These are phyloP conservation scores for Orthosia cruda DNA, from an alignment of 2,888 invertebrate genomes.

Conservation along the genomic window DNA sequence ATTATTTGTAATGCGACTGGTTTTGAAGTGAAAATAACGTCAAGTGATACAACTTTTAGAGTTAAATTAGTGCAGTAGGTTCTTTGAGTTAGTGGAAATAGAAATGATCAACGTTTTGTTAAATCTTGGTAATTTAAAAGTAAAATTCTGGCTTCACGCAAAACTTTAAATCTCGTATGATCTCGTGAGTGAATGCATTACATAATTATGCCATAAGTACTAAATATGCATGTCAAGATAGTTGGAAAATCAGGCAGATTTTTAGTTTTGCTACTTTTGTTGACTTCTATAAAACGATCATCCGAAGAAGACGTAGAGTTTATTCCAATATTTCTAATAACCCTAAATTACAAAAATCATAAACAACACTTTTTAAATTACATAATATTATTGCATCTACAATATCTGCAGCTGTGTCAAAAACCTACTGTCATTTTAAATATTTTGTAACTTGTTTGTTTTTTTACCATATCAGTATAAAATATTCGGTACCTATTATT, in stretches of 20 bases:
- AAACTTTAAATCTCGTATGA: too few relatives aligned
- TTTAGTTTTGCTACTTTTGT: background rate
- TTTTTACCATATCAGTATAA: background rate
- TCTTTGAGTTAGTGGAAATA: background rate
- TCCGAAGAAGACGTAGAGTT: background rate
- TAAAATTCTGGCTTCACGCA: too few relatives aligned
- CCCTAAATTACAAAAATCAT: background rate
- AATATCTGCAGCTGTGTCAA: background rate
- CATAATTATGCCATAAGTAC: too few relatives aligned
- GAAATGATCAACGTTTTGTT: too few relatives aligned
- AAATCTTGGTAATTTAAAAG: too few relatives aligned
- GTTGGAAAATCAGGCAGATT: background rate
- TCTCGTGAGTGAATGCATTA: too few relatives aligned
- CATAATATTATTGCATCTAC: background rate
- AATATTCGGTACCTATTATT: background rate
- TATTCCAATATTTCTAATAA: background rate
- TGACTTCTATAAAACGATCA: background rate
- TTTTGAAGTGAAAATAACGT: conserved; percentile 10
- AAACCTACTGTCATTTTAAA: background rate
- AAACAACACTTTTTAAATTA: background rate
- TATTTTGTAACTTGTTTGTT: background rate
- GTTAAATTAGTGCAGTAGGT: background rate
- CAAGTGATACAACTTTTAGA: background rate
- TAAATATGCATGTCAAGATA: background rate
- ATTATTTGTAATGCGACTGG: conserved; percentile 3